Conservation (phyloP, 2,113 vertebrate genomes). For the Passer montanus region DNA sequence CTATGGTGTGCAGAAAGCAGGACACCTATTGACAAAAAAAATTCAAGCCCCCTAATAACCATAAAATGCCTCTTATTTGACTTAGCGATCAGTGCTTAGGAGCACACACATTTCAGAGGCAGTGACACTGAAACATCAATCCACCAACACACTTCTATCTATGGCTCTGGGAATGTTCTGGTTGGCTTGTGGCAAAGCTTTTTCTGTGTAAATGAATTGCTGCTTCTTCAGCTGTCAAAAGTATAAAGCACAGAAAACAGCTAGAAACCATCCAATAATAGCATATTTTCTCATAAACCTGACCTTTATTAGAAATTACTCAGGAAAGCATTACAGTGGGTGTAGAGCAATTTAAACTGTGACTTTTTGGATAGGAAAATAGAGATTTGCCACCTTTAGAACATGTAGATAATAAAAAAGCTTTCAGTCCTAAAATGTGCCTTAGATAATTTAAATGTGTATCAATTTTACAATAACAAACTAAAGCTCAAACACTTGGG, state of each 20-base stretch:
- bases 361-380: constrained; percentile 31
- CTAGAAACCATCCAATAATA: constrained; percentile 54
- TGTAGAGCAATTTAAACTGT: constrained; percentile 60
- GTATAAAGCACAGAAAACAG: constrained; percentile 51
- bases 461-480: neutral
- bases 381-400: constrained; percentile 58
- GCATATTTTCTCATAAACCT: constrained; percentile 31
- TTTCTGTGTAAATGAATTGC: constrained; percentile 60
- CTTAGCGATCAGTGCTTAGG: neutral
- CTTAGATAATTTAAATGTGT: constrained; percentile 5
- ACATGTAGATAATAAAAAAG: constrained; percentile 26
- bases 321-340: constrained; percentile 25
- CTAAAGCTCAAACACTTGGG: neutral
- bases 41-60: neutral
- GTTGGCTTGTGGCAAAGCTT: constrained; percentile 39
- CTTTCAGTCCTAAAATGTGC: constrained; percentile 10
- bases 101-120: neutral
- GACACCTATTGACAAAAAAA: neutral
- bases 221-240: constrained; percentile 57
- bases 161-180: neutral
- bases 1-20: accelerated
- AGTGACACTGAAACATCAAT: neutral
- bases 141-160: constrained; percentile 13
- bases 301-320: constrained; percentile 62
- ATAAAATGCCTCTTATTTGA: neutral